Evolutionary conservation across 2,888 invertebrate species (phyloP).

Genomic region (Heliconius hortense): DNA sequence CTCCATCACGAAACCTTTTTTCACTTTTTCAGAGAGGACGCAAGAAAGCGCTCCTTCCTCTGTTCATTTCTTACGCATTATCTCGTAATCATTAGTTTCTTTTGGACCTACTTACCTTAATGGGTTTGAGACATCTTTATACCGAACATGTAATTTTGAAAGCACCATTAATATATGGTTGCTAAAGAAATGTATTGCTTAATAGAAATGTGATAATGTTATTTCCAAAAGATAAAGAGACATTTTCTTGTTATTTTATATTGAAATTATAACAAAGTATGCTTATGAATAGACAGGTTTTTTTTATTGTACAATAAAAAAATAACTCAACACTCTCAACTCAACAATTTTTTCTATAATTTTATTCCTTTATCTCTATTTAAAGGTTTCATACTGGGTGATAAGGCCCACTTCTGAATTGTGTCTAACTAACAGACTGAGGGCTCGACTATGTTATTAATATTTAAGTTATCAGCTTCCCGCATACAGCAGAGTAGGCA

Average conservation of each 20-base stretch:
- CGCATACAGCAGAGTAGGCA: too few relatives aligned
- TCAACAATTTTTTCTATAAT: too few relatives aligned
- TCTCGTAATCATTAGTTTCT: slow-evolving; percentile 77
- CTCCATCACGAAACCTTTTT: slow-evolving; percentile 76
- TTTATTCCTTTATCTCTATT: too few relatives aligned
- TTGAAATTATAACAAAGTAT: neutral
- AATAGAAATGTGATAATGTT: slow-evolving; percentile 12
- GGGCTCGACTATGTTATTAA: too few relatives aligned
- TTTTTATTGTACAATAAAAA: too few relatives aligned
- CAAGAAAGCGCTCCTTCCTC: slow-evolving; percentile 71
- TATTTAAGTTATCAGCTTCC: too few relatives aligned
- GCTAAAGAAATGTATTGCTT: slow-evolving; percentile 23
- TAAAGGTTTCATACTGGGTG: too few relatives aligned
- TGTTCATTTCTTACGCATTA: slow-evolving; percentile 78
- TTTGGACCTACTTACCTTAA: slow-evolving; percentile 38
- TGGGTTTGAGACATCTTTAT: slow-evolving; percentile 38
- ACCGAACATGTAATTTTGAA: slow-evolving; percentile 26
- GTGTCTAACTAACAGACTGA: too few relatives aligned
- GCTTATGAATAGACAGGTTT: neutral
- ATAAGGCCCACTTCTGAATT: too few relatives aligned
- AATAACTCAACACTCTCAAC: too few relatives aligned
- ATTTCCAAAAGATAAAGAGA: neutral
- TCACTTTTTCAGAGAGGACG: slow-evolving; percentile 76
- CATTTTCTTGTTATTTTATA: neutral
- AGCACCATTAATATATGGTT: slow-evolving; percentile 24